Conservation (phyloP, 2,113 vertebrate genomes). For the Marcusenius ussheri region DNA sequence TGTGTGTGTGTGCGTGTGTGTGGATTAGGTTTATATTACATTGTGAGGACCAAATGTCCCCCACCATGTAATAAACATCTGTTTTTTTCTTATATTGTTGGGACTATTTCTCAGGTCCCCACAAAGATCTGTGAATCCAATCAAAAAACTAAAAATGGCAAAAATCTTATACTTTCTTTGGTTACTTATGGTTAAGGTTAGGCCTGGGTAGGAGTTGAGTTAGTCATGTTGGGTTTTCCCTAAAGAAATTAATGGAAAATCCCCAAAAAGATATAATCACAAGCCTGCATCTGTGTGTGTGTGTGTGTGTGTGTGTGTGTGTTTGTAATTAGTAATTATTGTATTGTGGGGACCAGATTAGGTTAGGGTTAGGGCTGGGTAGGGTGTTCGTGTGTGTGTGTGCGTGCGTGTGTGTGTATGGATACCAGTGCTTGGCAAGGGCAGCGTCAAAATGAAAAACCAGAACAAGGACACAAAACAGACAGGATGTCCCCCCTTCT, state of each 20-base stretch:
- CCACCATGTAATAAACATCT: not conserved
- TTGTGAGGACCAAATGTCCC: not conserved
- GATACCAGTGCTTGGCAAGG: not conserved
- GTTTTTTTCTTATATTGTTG: not conserved
- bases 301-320: not conserved
- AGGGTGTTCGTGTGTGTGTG: not conserved
- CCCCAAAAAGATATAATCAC: too few species aligned
- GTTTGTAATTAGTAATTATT: too few species aligned
- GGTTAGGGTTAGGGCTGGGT: too few species aligned
- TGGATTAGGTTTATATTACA: not conserved
- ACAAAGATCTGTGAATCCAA: too few species aligned
- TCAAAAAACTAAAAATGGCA: too few species aligned
- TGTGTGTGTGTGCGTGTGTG: not conserved
- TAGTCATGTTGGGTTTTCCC: too few species aligned
- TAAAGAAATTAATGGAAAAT: too few species aligned
- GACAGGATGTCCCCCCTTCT: not conserved
- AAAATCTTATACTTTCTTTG: too few species aligned
- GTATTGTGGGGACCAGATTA: too few species aligned
- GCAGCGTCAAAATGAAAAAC: not conserved
- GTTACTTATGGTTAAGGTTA: too few species aligned
- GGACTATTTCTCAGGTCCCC: not conserved
- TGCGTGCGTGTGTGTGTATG: not conserved
- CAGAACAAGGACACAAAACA: not conserved
- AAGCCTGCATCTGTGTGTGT: not conserved
- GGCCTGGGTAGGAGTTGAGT: too few species aligned